phyloP scores from a whole-genome alignment of 2,888 invertebrate species.

The Rhabditophanes sp. region DNA sequence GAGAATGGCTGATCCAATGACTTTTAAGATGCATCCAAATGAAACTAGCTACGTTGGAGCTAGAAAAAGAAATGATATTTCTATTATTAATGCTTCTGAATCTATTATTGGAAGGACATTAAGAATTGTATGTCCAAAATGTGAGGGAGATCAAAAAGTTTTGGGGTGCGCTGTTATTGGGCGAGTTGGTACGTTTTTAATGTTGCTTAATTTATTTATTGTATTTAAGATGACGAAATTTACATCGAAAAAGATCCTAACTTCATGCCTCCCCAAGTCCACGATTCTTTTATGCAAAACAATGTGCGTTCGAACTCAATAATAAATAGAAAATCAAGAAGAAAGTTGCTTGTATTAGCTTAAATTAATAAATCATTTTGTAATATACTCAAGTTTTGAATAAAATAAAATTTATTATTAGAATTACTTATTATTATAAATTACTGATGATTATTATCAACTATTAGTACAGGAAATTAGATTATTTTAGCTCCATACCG shows the following conservation, averaged over 20 bases:
- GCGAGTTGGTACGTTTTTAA: constrained; percentile 4
- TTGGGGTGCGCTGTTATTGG: constrained; percentile 9
- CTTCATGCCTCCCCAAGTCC: constrained; percentile 1
- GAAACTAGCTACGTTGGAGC: constrained; percentile 4
- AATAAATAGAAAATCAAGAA: constrained; percentile 3
- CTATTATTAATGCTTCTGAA: constrained; percentile 8
- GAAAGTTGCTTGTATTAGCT: background rate
- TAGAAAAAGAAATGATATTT: constrained; percentile 8
- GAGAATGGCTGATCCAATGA: constrained; percentile 3
- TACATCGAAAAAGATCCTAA: constrained; percentile 4
- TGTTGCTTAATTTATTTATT: background rate
- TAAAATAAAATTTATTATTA: background rate
- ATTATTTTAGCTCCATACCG: constrained; percentile 6
- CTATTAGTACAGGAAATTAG: background rate
- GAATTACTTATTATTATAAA: background rate
- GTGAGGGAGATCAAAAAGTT: constrained; percentile 5
- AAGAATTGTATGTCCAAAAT: constrained; percentile 5
- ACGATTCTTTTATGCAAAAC: constrained; percentile 3
- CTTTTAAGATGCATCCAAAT: constrained; percentile 5
- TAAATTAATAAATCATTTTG: background rate
- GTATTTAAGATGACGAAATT: constrained; percentile 6
- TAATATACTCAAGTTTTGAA: constrained; percentile 5
- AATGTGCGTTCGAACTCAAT: constrained; percentile 4
- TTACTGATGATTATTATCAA: constrained; percentile 2
- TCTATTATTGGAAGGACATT: constrained; percentile 6